A percentile compares a stretch with the other conserved stretches of the same genome.
Evolutionary conservation across 2,888 invertebrate genomes (phyloP).

Genomic region (Cinara cedri): DNA sequence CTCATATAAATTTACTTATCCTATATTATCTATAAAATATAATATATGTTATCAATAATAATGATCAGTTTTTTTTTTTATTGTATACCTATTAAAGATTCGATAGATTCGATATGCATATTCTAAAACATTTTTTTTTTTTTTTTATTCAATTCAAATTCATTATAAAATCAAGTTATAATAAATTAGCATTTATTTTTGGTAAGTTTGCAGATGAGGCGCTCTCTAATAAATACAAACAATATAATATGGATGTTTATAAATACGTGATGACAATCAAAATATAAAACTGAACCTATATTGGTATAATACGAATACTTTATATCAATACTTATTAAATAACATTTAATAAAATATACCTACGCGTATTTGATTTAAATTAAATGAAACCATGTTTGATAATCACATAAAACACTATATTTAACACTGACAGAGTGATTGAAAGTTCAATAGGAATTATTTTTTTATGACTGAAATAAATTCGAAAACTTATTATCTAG

Average conservation of each 20-base stretch:
- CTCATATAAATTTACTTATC: too few species aligned
- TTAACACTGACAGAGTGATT: too few species aligned
- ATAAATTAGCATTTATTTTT: slow-evolving; percentile 39
- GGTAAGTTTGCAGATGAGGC: background rate
- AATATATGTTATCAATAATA: background rate
- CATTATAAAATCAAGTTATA: slow-evolving; percentile 17
- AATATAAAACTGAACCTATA: background rate
- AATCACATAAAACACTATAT: too few species aligned
- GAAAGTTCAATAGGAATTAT: too few species aligned
- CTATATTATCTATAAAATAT: too few species aligned
- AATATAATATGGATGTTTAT: slow-evolving; percentile 19
- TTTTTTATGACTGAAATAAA: too few species aligned
- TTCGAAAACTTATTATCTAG: too few species aligned
- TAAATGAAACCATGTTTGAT: too few species aligned
- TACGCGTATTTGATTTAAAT: background rate
- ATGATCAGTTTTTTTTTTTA: background rate
- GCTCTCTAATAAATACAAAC: slow-evolving; percentile 7
- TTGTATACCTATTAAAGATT: background rate
- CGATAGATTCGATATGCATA: background rate
- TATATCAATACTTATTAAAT: background rate
- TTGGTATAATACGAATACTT: background rate
- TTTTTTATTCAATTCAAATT: background rate
- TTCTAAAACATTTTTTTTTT: background rate
- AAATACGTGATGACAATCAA: background rate
- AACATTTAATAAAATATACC: background rate